Percentiles rank a stretch among this genome's conserved stretches.
phyloP scores from a whole-genome alignment of 2,888 invertebrate genomes.

The Melinopterus prodromus region DNA sequence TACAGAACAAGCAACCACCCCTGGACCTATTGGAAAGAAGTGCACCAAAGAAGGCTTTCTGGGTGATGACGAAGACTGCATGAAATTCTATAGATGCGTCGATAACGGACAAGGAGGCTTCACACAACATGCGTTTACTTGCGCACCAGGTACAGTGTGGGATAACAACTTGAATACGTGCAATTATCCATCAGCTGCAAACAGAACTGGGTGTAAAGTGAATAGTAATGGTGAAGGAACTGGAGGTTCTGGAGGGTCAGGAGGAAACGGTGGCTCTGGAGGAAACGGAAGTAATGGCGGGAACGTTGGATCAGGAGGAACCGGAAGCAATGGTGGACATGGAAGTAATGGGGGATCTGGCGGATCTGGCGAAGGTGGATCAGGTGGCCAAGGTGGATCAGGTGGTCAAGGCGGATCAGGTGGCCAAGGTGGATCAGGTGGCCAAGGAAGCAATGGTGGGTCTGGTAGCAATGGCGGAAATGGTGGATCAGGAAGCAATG shows the following conservation, averaged over 20 bases:
- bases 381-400: slow-evolving; percentile 17
- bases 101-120: slow-evolving; percentile 67
- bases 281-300: slow-evolving; percentile 23
- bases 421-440: slow-evolving; percentile 24
- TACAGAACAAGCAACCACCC: slow-evolving; percentile 4
- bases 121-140: slow-evolving; percentile 74
- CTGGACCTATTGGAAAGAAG: slow-evolving; percentile 34
- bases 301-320: slow-evolving; percentile 23
- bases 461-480: slow-evolving; percentile 27
- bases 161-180: slow-evolving; percentile 73
- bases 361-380: slow-evolving; percentile 14
- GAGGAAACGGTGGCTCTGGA: slow-evolving; percentile 15
- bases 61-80: slow-evolving; percentile 74
- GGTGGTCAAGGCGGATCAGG: slow-evolving; percentile 26
- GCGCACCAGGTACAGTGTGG: slow-evolving; percentile 82
- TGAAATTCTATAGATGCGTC: slow-evolving; percentile 81
- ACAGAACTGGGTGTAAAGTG: slow-evolving; percentile 38
- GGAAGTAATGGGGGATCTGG: slow-evolving; percentile 13
- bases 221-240: slow-evolving; percentile 24
- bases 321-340: slow-evolving; percentile 6
- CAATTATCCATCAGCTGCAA: slow-evolving; percentile 70
- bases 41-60: slow-evolving; percentile 77
- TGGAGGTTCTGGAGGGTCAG: slow-evolving; percentile 26
- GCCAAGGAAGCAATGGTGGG: slow-evolving; percentile 27
- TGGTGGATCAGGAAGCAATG: slow-evolving; percentile 25